Evolutionary conservation across 64 coral and sea anemone genomes (phyloP), one percentile per base, ranked within the genome.

Genomic region (Actinia equina): DNA sequence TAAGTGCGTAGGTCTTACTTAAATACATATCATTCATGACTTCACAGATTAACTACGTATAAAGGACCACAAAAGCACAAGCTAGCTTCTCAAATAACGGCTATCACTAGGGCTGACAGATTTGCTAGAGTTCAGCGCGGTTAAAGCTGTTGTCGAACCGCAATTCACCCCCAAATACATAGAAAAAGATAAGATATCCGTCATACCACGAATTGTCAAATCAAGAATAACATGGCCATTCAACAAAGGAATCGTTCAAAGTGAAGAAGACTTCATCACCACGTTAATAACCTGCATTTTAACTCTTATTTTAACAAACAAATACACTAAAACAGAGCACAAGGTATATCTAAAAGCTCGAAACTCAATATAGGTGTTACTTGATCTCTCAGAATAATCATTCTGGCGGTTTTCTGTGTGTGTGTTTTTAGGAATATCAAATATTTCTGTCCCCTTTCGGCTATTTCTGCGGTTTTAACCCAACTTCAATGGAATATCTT

Each of bases 341-440:
- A 26, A 74, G 25, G 25, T 65, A 37, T 37, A n/a, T 22, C 17
- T 51, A 2, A 52, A 81, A 17, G 18, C 19, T 52, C 42, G 43
- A 81, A 81, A 52, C 22, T 22, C 22, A 19, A 81, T 81, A 49
- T 14, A 18, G 44, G 78, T 81, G 78, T 81, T 52, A 81, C 52
- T 52, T 81, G 78, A 81, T 81, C 78, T 41, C 78, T 81, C 6
- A 81, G 45, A 81, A 81, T 81, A 81, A 78, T 81, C 49, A 81
- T 81, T 44, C 44, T 49, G 78, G 78, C 44, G 78, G 78, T 52
- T 81, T 81, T 81, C 1, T 49, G 49, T 81, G 44, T 49, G 20
- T 52, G 6, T 81, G 44, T 81, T 44, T 81, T 81, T 81, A 81
- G 45, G 78, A 81, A 81, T 81, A 44, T 52, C 44, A 49, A 81